These are phyloP conservation scores for Pitangus sulphuratus DNA, from an alignment of 2,797 vertebrate species.

Conservation along the genomic window DNA sequence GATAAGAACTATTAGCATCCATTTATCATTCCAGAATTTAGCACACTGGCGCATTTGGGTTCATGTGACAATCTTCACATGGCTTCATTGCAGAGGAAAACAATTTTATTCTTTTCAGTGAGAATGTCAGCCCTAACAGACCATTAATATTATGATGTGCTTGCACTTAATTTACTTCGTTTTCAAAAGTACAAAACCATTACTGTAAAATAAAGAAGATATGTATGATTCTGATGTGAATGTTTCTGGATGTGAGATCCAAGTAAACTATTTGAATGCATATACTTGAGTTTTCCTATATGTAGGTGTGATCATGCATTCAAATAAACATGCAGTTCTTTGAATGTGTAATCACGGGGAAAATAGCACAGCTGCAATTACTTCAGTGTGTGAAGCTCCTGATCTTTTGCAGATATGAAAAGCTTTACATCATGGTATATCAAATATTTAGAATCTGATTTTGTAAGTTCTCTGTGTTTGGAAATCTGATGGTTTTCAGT, in stretches of 20 bases:
- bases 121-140: neutral
- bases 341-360: constrained; percentile 27
- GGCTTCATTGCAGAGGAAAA: neutral
- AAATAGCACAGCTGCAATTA: constrained; percentile 53
- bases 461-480: constrained; percentile 59
- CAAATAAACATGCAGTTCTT: constrained; percentile 8
- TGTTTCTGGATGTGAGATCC: neutral
- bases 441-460: constrained; percentile 30
- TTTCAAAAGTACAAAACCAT: neutral
- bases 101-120: neutral
- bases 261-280: constrained; percentile 8
- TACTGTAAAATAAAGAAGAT: neutral
- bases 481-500: neutral
- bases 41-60: neutral
- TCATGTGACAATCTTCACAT: neutral
- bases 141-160: neutral
- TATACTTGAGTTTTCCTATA: neutral
- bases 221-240: neutral
- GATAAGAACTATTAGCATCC: neutral
- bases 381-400: constrained; percentile 18
- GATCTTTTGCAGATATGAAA: constrained; percentile 1
- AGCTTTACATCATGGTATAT: neutral
- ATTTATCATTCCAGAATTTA: neutral
- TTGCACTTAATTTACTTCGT: neutral
- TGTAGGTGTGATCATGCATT: constrained; percentile 29